Conservation (phyloP, 2,888 invertebrate genomes). For the Microctonus brassicae region DNA sequence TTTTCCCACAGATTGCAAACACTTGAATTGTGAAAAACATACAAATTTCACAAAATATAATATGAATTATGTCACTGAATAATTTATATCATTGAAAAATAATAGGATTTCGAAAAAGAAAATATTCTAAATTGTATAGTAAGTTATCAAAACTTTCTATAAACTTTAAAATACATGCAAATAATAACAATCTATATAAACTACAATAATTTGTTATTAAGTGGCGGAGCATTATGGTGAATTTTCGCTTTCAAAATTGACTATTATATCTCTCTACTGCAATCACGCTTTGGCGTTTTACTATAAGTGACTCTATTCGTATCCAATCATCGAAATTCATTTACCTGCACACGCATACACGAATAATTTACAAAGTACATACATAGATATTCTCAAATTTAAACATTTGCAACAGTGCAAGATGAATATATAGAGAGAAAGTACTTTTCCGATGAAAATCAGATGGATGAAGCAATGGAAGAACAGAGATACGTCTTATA, state of each 20-base stretch:
- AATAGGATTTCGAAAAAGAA: not conserved
- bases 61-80: not conserved
- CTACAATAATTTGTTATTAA: not conserved
- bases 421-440: not conserved
- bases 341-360: conserved; percentile 4
- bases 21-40: conserved; percentile 9
- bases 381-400: not conserved
- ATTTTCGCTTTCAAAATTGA: not conserved
- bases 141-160: not conserved
- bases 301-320: not conserved
- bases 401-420: not conserved
- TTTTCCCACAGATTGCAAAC: conserved; percentile 38
- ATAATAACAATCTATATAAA: not conserved
- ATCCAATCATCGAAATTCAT: conserved; percentile 14
- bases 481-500: not conserved
- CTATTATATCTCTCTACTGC: conserved; percentile 9
- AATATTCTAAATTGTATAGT: not conserved
- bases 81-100: not conserved
- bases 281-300: conserved; percentile 8
- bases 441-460: conserved; percentile 1
- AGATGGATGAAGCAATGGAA: conserved; percentile 4
- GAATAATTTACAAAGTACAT: too few relatives aligned
- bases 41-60: conserved; percentile 2
- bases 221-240: conserved; percentile 2
- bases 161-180: not conserved